Base-by-base conservation (phyloP, 2,888 invertebrate genomes). In the Ormyrus nitidulus region DNA sequence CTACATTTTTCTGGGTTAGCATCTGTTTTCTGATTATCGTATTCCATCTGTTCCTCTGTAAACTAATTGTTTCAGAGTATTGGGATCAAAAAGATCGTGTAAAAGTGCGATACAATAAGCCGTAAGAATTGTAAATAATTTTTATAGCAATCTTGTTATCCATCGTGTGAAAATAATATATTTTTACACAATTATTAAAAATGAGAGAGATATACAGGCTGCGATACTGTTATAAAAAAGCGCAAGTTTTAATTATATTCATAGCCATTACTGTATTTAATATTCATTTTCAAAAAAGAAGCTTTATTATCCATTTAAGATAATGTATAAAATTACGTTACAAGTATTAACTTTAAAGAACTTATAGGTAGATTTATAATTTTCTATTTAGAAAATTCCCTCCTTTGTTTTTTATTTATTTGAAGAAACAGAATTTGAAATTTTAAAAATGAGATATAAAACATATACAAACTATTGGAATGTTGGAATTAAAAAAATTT, bases 1-100 rank as follows among this genome's bases (percentile, higher is more conserved):
- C 98, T 62, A 95, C 96, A 0, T 91, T 97, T 66, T 98, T 98
- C 91, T 98, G 98, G 98, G 94, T 97, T 66, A 95, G 96, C 81
- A 95, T 98, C 84, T 95, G 96, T 89, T 94, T 95, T 88, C 93
- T 98, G 83, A 96, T 98, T 85, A 93, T 97, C 80, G 93, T 97
- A 85, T 98, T 98, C 92, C 98, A 98, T 91, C 92, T 98, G 86
- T 98, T 98, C 92, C 93, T 98, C 49, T 96, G 96, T 91, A 97
- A 97, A 91, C 93, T 98, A 85, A 96, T 98, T 84, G 96, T 96
- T 92, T 96, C 96, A 86, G 97, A 97, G 89, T 97, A 96, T 90
- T 97, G 96, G 89, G 94, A 94, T 84, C 93, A 92, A 72, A 93
- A 94, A 83, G 94, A 94, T 86, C 94, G 93, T 87, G 93, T 94